Evolutionary conservation across 2,888 invertebrate genomes (phyloP).

Genomic region (Eurytoma adleriae): DNA sequence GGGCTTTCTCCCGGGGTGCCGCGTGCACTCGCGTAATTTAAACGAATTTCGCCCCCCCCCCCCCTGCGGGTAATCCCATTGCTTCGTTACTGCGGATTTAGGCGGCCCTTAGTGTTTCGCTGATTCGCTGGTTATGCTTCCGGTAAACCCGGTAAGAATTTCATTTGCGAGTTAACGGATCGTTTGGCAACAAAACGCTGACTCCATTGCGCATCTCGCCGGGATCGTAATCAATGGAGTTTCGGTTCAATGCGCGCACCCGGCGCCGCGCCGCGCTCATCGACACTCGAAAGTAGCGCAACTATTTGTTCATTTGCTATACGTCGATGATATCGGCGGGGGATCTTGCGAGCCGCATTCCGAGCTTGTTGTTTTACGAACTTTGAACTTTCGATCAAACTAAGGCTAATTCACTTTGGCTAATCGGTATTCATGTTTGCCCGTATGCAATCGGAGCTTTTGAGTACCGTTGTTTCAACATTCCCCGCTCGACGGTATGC

Average conservation of each 20-base stretch:
- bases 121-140: neutral
- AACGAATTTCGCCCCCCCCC: slow-evolving; percentile 10
- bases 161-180: neutral
- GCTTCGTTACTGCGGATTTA: slow-evolving; percentile 32
- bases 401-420: no score
- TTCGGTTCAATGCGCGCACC: neutral
- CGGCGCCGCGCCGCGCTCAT: neutral
- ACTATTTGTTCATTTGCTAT: no score
- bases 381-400: no score
- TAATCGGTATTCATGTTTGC: no score
- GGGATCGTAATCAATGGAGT: neutral
- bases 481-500: no score
- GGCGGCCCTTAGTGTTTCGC: neutral
- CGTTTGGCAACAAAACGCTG: neutral
- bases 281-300: neutral
- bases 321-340: no score
- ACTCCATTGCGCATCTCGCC: neutral
- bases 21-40: slow-evolving; percentile 38
- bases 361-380: no score
- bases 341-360: no score
- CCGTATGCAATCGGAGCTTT: no score
- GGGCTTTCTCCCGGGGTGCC: neutral
- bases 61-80: slow-evolving; percentile 28
- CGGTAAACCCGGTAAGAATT: neutral
- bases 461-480: no score